Evolutionary conservation across 1,140 invertebrate species (phyloP).

Genomic region (Wasmannia auropunctata): DNA sequence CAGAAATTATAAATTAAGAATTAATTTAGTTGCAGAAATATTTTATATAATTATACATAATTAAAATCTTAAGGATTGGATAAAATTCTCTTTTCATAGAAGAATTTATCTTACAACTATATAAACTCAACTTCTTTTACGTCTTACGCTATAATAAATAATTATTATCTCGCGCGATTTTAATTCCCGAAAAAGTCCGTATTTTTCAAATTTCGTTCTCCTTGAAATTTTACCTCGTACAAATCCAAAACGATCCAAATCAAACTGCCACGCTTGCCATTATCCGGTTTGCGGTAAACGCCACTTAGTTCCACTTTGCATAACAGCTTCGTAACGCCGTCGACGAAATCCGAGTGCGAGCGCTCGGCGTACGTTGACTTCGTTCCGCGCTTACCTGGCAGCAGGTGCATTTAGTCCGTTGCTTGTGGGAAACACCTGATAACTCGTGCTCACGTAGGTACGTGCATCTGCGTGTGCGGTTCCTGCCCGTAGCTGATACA

Average conservation of each 20-base stretch:
- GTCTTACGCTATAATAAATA: neutral
- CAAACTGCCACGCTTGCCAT: neutral
- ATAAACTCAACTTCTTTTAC: neutral
- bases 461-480: conserved; percentile 44
- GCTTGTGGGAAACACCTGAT: conserved; percentile 72
- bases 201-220: neutral
- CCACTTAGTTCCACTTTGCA: conserved; percentile 43
- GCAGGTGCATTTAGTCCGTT: conserved; percentile 73
- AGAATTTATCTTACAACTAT: neutral
- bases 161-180: neutral
- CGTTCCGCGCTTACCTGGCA: conserved; percentile 61
- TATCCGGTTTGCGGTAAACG: conserved; percentile 24
- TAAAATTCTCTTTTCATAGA: neutral
- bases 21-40: neutral
- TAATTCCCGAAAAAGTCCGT: neutral
- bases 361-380: conserved; percentile 65
- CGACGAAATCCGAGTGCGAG: conserved; percentile 42
- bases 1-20: neutral
- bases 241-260: neutral
- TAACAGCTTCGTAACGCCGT: conserved; percentile 36
- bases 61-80: neutral
- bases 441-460: conserved; percentile 56
- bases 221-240: neutral
- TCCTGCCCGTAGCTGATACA: conserved; percentile 37
- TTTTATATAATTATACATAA: no score